Percentiles rank a stretch among this genome's conserved stretches.
Evolutionary conservation across 1,140 invertebrate species (phyloP).

Genomic region (Maconellicoccus hirsutus): DNA sequence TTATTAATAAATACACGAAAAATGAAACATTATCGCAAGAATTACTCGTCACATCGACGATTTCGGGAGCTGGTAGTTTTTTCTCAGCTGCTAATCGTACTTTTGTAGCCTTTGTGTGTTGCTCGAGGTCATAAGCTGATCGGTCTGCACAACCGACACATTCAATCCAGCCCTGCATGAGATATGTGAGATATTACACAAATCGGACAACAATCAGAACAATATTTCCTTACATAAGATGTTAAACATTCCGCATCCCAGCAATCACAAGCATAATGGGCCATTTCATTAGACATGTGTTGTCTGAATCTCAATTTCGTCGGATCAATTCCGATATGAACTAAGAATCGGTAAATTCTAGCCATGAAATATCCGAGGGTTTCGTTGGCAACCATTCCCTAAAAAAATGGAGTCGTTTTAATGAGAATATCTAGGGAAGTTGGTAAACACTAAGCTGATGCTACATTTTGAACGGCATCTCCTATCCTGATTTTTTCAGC

Average conservation of each 20-base stretch:
- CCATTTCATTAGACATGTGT: slow-evolving; percentile 99
- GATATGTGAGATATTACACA: neutral
- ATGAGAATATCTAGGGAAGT: neutral
- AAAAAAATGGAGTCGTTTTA: slow-evolving; percentile 25
- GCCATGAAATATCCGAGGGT: slow-evolving; percentile 97
- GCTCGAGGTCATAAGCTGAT: slow-evolving; percentile 91
- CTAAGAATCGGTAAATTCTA: slow-evolving; percentile 80
- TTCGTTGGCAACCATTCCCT: slow-evolving; percentile 87
- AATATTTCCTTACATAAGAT: slow-evolving; percentile 55
- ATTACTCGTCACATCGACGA: slow-evolving; percentile 47
- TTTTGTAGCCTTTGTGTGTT: slow-evolving; percentile 87
- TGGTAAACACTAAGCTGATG: slow-evolving; percentile 14
- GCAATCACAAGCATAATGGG: slow-evolving; percentile 99
- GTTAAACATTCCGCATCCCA: slow-evolving; percentile 97
- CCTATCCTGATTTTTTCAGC: slow-evolving; percentile 59
- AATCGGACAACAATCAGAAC: slow-evolving; percentile 26
- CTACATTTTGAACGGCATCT: slow-evolving; percentile 54
- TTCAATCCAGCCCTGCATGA: slow-evolving; percentile 85
- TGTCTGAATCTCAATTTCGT: slow-evolving; percentile 87
- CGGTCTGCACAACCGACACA: slow-evolving; percentile 99
- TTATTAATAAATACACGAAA: neutral
- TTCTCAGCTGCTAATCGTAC: slow-evolving; percentile 84
- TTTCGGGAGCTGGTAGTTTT: slow-evolving; percentile 70
- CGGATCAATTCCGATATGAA: slow-evolving; percentile 77
- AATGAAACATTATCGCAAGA: neutral